phyloP scores from a whole-genome alignment of 2,888 invertebrate species.

The Ophioninae sp. region DNA sequence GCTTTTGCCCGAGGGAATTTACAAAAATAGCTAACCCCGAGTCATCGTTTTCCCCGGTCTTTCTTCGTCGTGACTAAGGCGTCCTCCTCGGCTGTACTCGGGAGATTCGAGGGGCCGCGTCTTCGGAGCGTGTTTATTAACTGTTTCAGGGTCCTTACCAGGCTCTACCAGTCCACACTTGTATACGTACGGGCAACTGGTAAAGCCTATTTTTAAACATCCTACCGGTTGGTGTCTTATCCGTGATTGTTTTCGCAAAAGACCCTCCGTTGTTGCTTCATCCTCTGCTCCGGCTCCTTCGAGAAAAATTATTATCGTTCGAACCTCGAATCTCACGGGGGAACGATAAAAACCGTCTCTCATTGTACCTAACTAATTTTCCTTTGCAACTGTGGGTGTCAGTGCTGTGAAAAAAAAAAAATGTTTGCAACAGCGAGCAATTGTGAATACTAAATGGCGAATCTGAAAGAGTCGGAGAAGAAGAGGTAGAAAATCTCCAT shows the following conservation, averaged over 20 bases:
- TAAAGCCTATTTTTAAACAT: neutral
- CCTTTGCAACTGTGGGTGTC: neutral
- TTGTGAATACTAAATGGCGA: constrained; percentile 1
- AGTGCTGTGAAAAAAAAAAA: neutral
- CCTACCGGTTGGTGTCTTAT: neutral
- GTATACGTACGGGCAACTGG: neutral
- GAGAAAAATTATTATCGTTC: neutral
- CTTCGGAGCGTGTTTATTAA: constrained; percentile 34
- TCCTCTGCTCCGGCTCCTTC: neutral
- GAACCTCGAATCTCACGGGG: no score
- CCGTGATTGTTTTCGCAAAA: neutral
- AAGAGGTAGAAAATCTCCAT: constrained; percentile 1
- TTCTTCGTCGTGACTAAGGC: constrained; percentile 26
- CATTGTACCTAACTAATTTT: no score
- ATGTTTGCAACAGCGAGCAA: neutral
- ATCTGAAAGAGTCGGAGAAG: neutral
- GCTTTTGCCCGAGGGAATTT: constrained; percentile 58
- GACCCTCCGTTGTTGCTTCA: neutral
- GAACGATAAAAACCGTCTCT: neutral
- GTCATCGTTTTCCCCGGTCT: constrained; percentile 40
- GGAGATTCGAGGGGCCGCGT: constrained; percentile 27
- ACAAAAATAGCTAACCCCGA: constrained; percentile 67
- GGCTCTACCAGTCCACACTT: neutral
- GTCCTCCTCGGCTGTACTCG: constrained; percentile 2
- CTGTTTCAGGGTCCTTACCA: constrained; percentile 39